Evolutionary conservation across 2,113 vertebrate genomes (phyloP), one percentile per base, ranked within the genome.

Genomic region (Corythaeola cristata): DNA sequence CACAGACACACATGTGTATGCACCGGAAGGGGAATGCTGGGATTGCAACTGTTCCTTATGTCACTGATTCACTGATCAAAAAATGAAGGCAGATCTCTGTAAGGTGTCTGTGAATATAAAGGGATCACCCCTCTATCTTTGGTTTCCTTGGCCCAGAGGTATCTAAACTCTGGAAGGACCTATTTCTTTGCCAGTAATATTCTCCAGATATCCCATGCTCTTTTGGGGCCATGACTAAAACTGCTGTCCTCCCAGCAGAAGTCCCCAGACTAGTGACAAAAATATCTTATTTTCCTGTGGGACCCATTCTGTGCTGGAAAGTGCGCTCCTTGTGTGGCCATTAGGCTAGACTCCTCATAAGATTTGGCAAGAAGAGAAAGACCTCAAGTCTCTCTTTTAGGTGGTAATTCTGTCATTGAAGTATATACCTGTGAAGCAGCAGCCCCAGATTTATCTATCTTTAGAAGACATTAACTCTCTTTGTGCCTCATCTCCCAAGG

Each of bases 241-340:
- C 32, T 44, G 50, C 24, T 86, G 28, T 60, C 18, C 10, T 68
- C 27, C 22, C 35, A 69, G 45, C 8, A 74, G 59, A 69, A 53
- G 7, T 74, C 26, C 15, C 33, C 15, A 41, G 23, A 6, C 27
- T n/a, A 89, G 47, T 0, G 5, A 89, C 8, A 83, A 62, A 86
- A 26, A 3, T 24, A 13, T 49, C 41, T 58, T 73, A 12, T 62
- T 75, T 91, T 83, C 19, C 37, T 21, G 3, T 52, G 56, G 52
- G 35, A 52, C 22, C 4, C 0, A 0, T 66, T 60, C 45, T 58
- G 37, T 9, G 8, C 11, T 2, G 4, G 67, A 35, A 75, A 20
- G 6, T 16, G 12, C 47, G 47, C 41, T 84, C 33, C 55, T 66
- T 50, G 7, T 28, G 12, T 79, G 67, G 24, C 19, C 23, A 2